Conservation (phyloP, 2,797 vertebrate species). For the Nannoperca australis region DNA sequence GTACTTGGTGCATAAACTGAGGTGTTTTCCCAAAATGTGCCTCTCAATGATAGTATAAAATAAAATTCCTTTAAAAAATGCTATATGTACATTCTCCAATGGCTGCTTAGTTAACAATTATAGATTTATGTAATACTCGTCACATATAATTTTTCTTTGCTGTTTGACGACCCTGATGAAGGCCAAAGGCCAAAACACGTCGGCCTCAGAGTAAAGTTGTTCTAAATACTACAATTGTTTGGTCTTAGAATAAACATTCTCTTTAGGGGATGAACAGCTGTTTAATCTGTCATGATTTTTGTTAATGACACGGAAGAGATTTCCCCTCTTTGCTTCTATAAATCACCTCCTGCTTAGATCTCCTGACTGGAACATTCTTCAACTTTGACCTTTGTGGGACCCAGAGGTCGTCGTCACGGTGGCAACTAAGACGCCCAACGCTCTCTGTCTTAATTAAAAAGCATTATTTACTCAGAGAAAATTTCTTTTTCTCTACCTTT, state of each 20-base stretch:
- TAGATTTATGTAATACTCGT: neutral
- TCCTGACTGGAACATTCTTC: constrained; percentile 77
- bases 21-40: neutral
- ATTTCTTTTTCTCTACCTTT: constrained; percentile 69
- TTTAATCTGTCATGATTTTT: constrained; percentile 54
- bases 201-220: neutral
- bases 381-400: constrained; percentile 70
- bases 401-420: constrained; percentile 67
- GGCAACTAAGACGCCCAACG: constrained; percentile 64
- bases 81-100: neutral
- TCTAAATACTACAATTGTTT: neutral
- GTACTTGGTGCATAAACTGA: neutral
- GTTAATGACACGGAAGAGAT: constrained; percentile 37
- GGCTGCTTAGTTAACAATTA: neutral
- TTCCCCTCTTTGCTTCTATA: constrained; percentile 35
- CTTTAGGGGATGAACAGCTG: constrained; percentile 30
- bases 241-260: constrained; percentile 4
- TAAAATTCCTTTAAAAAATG: neutral
- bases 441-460: constrained; percentile 78
- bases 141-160: neutral
- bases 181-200: neutral
- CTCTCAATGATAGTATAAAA: neutral
- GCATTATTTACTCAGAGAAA: constrained; percentile 73
- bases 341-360: constrained; percentile 73
- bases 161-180: neutral